These are phyloP conservation scores for Trichonephila inaurata DNA, from an alignment of 1,140 invertebrate genomes.

Conservation along the genomic window DNA sequence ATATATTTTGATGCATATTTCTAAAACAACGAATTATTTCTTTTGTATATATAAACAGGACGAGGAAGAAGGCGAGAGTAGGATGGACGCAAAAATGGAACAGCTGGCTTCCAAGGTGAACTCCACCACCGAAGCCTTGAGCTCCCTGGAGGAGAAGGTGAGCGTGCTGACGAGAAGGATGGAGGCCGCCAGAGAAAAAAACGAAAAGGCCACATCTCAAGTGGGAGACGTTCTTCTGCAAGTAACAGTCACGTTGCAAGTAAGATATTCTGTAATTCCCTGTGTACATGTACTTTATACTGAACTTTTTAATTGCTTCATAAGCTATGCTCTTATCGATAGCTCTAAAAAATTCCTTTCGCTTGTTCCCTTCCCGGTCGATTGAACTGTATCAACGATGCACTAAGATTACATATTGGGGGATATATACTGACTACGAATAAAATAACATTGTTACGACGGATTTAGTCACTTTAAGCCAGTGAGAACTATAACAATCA, in stretches of 20 bases:
- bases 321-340: not conserved
- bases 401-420: too few relatives aligned
- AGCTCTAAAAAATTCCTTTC: not conserved
- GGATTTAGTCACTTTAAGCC: too few relatives aligned
- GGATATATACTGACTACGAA: too few relatives aligned
- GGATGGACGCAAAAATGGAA: not conserved
- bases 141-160: conserved; percentile 38
- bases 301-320: not conserved
- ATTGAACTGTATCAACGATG: too few relatives aligned
- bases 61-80: not conserved
- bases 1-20: too few relatives aligned
- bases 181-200: conserved; percentile 10
- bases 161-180: not conserved
- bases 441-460: too few relatives aligned
- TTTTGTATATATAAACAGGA: not conserved
- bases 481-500: too few relatives aligned
- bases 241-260: conserved; percentile 56
- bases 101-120: conserved; percentile 3
- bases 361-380: not conserved
- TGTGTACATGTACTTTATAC: too few relatives aligned
- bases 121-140: not conserved
- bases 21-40: not conserved
- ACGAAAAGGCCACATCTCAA: conserved; percentile 26
- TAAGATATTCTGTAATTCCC: not conserved
- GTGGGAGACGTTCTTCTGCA: conserved; percentile 51